These are phyloP conservation scores for Malurus melanocephalus DNA, from an alignment of 2,113 vertebrate genomes.

Conservation along the genomic window DNA sequence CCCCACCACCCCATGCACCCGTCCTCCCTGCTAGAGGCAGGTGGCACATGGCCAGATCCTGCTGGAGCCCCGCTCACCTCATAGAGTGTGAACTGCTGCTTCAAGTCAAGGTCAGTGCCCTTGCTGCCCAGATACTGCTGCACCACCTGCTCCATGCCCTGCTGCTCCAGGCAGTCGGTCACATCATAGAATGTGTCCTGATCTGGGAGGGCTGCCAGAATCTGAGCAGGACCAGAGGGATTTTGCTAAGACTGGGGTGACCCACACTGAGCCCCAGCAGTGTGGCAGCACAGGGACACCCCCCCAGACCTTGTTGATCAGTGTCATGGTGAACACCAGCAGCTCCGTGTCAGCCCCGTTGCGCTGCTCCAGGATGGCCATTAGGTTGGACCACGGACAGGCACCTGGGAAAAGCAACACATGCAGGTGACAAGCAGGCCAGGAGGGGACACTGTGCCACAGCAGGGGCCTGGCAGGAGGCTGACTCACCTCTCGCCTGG, in stretches of 20 bases:
- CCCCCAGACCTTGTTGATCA: slow-evolving; percentile 90
- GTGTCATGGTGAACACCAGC: slow-evolving; percentile 85
- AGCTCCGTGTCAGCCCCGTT: slow-evolving; percentile 86
- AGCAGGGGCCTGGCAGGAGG: fast-evolving
- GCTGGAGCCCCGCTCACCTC: slow-evolving; percentile 69
- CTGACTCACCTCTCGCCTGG: slow-evolving; percentile 73
- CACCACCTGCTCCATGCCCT: slow-evolving; percentile 87
- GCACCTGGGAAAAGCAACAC: slow-evolving; percentile 43
- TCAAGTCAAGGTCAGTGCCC: slow-evolving; percentile 80
- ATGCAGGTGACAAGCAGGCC: fast-evolving
- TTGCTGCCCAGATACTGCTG: slow-evolving; percentile 77
- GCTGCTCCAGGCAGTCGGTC: slow-evolving; percentile 89
- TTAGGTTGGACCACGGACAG: slow-evolving; percentile 82
- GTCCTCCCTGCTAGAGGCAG: background rate
- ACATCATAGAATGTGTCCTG: slow-evolving; percentile 96
- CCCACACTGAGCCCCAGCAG: background rate
- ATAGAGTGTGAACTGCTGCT: slow-evolving; percentile 83
- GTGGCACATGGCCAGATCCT: background rate
- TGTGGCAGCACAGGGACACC: fast-evolving
- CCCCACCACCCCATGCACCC: background rate
- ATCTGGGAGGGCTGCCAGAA: slow-evolving; percentile 85
- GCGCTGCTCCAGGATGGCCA: slow-evolving; percentile 84
- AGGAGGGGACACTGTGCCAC: background rate
- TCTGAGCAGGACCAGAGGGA: slow-evolving; percentile 68
- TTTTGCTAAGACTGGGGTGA: background rate